Evolutionary conservation across 1,140 invertebrate species (phyloP), one percentile per base, ranked within the genome.

Genomic region (Lysiphlebus fabarum): DNA sequence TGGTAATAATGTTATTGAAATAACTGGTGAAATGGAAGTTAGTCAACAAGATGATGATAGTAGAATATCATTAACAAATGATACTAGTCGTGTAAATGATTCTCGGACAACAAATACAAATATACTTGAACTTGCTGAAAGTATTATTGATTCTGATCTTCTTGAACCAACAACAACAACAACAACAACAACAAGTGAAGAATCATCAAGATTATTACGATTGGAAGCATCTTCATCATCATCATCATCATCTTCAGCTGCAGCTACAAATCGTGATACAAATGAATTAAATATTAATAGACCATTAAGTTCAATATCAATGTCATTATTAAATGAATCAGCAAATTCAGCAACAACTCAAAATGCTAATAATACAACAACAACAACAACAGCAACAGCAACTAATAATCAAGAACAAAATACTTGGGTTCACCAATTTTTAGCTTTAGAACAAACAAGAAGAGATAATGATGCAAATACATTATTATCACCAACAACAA

Each of bases 21-120:
- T 77, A 7, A 75, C 70, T 43, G 76, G 77, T 12, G 77, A 78
- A 50, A 79, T 79, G 78, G 78, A 80, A 62, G 70, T 77, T 0
- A 75, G 73, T 0, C 67, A 73, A 8, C 76, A 76, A 59, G 75
- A 77, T 7, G 76, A 79, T n/a, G n/a, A n/a, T n/a, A n/a, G n/a
- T n/a, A n/a, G n/a, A n/a, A n/a, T n/a, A n/a, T n/a, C n/a, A n/a
- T n/a, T n/a, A n/a, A n/a, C n/a, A n/a, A n/a, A n/a, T n/a, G n/a
- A n/a, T n/a, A n/a, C n/a, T n/a, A n/a, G n/a, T n/a, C n/a, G n/a
- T n/a, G n/a, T n/a, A n/a, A n/a, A n/a, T n/a, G n/a, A n/a, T n/a
- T n/a, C n/a, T n/a, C n/a, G n/a, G n/a, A n/a, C n/a, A n/a, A n/a
- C 65, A 6, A 67, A 63, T 59, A 51, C 67, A 6, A 71, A 69